Base-by-base conservation (phyloP, 2,113 vertebrate species). In the Hippoglossus stenolepis region DNA sequence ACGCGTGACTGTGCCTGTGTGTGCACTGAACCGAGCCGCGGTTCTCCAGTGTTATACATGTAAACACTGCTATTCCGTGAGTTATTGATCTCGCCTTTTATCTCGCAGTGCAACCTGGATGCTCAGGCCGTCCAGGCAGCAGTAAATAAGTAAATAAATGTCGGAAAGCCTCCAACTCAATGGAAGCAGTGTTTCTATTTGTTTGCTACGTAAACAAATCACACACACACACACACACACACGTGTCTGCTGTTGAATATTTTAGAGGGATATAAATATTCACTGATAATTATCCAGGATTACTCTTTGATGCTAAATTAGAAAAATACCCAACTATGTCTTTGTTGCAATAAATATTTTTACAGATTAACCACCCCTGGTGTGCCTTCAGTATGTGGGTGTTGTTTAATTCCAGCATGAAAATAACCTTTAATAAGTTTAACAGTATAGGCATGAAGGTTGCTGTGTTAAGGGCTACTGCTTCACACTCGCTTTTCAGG, bases 401-500 rank as follows among this genome's bases (percentile, higher is more conserved):
- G 20, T 47, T 20, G 12, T 59, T 77, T 60, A 31, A 68, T 63
- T 75, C 3, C 45, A 59, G 40, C 61, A 58, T 72, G 60, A 73
- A 83, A 82, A 74, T 56, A 82, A 68, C 77, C 75, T 68, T 75
- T 67, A 63, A 72, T 21, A 17, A 15, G 40, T 64, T 45, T 64
- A 43, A 75, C 66, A 79, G 51, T 66, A 51, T 4, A 21, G 5
- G 14, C 72, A 51, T 60, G 64, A 58, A 64, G 65, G 65, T 26
- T 79, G 68, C 65, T 88, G 80, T 82, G 74, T 73, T 61, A 35
- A 72, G 61, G 51, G 79, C 28, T 68, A 17, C 53, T 4, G 13
- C 84, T 68, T 86, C 79, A 76, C 77, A 72, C 77, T 74, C 87
- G 60, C 31, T 80, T 73, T 83, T 23, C 80, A 64, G 65, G 62